These are phyloP conservation scores for Heterodera carotae DNA, from an alignment of 1,140 invertebrate species.

Conservation along the genomic window DNA sequence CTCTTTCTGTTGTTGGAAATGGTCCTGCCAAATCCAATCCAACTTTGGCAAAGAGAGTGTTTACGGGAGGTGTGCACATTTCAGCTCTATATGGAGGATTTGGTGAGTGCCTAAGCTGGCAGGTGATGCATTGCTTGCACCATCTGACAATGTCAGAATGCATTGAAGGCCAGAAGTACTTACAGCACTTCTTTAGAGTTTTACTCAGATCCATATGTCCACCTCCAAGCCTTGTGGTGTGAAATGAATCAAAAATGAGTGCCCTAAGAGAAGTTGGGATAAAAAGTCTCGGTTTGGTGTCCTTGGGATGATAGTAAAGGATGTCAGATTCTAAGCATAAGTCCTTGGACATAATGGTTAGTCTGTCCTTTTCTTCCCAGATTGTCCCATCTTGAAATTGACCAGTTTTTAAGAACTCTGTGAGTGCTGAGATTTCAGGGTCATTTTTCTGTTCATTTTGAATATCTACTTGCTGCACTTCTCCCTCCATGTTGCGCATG, in stretches of 20 bases:
- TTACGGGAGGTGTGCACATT: constrained; percentile 7
- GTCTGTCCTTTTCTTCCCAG: background rate
- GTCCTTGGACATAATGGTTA: background rate
- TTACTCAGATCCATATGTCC: constrained; percentile 27
- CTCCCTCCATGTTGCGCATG: background rate
- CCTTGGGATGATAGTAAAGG: background rate
- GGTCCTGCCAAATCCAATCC: constrained; percentile 30
- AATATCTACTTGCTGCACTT: background rate
- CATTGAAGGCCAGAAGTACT: constrained; percentile 40
- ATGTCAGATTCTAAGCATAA: background rate
- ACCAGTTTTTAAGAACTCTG: background rate
- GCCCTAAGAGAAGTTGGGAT: background rate
- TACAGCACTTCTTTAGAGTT: constrained; percentile 21
- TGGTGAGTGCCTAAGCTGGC: constrained; percentile 28
- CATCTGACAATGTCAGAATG: constrained; percentile 7
- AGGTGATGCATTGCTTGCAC: constrained; percentile 16
- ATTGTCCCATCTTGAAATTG: background rate
- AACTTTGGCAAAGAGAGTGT: constrained; percentile 29
- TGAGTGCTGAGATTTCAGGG: background rate
- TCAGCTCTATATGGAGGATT: constrained; percentile 1
- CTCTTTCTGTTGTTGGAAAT: constrained; percentile 14
- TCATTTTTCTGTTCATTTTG: background rate
- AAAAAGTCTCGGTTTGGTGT: background rate
- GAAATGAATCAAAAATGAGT: constrained; percentile 22
- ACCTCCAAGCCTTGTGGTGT: constrained; percentile 12